Percentiles rank a stretch among this genome's conserved stretches.
phyloP scores from a whole-genome alignment of 2,797 vertebrate species.

The Gymnoscopelus braueri region DNA sequence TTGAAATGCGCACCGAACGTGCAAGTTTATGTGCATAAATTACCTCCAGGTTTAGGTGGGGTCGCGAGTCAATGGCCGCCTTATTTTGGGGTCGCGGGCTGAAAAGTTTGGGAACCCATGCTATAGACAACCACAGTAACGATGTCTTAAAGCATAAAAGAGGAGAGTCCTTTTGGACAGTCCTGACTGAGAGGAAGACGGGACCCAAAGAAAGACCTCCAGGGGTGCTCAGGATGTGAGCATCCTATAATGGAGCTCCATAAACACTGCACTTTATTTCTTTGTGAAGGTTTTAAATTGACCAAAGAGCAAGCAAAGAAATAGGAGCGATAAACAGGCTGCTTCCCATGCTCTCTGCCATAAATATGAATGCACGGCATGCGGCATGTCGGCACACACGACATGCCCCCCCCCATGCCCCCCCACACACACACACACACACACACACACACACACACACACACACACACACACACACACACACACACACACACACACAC shows the following conservation, averaged over 20 bases:
- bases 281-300: constrained; percentile 23
- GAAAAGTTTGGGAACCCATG: too few species aligned
- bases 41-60: too few species aligned
- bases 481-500: neutral
- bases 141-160: too few species aligned
- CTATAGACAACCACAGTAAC: too few species aligned
- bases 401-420: too few species aligned
- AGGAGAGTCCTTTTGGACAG: constrained; percentile 20
- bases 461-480: neutral
- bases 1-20: too few species aligned
- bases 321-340: neutral
- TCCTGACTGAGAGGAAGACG: constrained; percentile 2
- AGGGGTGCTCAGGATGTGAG: constrained; percentile 17
- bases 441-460: constrained; percentile 4
- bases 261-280: constrained; percentile 20
- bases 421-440: neutral
- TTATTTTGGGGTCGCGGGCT: too few species aligned
- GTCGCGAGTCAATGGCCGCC: too few species aligned
- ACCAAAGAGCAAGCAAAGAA: constrained; percentile 2
- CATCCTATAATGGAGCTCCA: neutral
- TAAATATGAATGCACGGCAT: neutral
- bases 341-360: neutral
- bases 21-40: too few species aligned
- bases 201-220: constrained; percentile 16
- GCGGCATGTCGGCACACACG: neutral